phyloP scores from a whole-genome alignment of 2,888 invertebrate genomes.

The Diplazon laetatorius region DNA sequence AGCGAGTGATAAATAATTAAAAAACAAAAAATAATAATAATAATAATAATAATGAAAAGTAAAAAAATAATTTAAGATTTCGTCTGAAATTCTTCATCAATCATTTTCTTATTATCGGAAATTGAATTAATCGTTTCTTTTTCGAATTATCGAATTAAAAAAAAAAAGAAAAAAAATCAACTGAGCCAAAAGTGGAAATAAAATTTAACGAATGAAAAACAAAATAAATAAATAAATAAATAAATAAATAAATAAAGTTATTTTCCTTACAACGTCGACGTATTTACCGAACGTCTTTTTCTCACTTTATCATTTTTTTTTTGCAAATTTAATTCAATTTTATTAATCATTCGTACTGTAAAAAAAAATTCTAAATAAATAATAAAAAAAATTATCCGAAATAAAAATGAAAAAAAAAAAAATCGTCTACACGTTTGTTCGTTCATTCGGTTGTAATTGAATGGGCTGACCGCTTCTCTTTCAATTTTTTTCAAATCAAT shows the following conservation, averaged over 20 bases:
- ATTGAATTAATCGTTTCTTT: conserved; percentile 2
- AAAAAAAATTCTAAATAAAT: conserved; percentile 44
- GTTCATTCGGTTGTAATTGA: conserved; percentile 49
- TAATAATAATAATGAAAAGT: conserved; percentile 65
- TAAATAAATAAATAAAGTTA: too few species aligned
- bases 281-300: conserved; percentile 6
- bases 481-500: too few species aligned
- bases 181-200: conserved; percentile 2
- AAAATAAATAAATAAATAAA: too few species aligned
- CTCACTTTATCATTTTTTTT: too few species aligned
- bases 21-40: conserved; percentile 63
- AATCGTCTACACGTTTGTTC: conserved; percentile 44
- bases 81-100: conserved; percentile 69
- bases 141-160: background rate
- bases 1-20: conserved; percentile 53
- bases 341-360: conserved; percentile 54
- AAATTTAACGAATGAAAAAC: conserved; percentile 32
- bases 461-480: conserved; percentile 36
- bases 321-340: too few species aligned
- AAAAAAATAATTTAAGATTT: conserved; percentile 69
- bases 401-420: conserved; percentile 35
- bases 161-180: conserved; percentile 17
- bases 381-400: conserved; percentile 36
- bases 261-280: conserved; percentile 38
- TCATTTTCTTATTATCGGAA: too few species aligned